phyloP scores from a whole-genome alignment of 2,797 vertebrate genomes.

The Acipenser ruthenus region DNA sequence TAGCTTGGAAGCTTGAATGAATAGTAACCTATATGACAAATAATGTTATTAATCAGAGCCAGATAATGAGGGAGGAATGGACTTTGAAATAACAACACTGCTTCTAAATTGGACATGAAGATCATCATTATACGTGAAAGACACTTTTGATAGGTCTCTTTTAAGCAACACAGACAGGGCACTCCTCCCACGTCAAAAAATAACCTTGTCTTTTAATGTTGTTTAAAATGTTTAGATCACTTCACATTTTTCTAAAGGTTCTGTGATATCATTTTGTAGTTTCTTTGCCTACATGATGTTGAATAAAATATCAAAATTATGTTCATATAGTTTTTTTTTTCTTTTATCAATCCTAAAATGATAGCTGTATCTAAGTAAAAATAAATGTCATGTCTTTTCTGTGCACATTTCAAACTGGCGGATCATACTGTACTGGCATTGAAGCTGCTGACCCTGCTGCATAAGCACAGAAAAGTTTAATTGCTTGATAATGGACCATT shows the following conservation, averaged over 20 bases:
- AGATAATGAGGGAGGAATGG: conserved; percentile 45
- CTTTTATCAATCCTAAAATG: too few relatives aligned
- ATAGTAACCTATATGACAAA: conserved; percentile 31
- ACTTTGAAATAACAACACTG: conserved; percentile 44
- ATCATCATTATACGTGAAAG: conserved; percentile 41
- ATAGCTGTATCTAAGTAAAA: too few relatives aligned
- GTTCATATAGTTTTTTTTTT: too few relatives aligned
- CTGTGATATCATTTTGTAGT: too few relatives aligned
- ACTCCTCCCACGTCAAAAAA: background rate
- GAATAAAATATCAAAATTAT: too few relatives aligned
- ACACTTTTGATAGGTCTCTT: conserved; percentile 11
- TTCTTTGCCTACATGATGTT: too few relatives aligned
- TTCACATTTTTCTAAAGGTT: background rate
- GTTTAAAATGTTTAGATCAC: conserved; percentile 8
- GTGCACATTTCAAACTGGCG: too few relatives aligned
- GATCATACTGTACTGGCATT: too few relatives aligned
- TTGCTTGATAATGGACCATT: too few relatives aligned
- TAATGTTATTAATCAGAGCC: conserved; percentile 35
- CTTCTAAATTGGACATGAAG: conserved; percentile 37
- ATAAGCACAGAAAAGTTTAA: too few relatives aligned
- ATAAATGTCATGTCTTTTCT: too few relatives aligned
- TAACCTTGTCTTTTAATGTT: conserved; percentile 28
- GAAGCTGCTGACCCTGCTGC: too few relatives aligned
- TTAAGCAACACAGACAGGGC: background rate
- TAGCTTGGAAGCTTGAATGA: background rate